Percentiles rank a stretch among this genome's conserved stretches.
Conservation (phyloP, 37 sponge, comb jelly and placozoan genomes). For the Ianthella basta region DNA sequence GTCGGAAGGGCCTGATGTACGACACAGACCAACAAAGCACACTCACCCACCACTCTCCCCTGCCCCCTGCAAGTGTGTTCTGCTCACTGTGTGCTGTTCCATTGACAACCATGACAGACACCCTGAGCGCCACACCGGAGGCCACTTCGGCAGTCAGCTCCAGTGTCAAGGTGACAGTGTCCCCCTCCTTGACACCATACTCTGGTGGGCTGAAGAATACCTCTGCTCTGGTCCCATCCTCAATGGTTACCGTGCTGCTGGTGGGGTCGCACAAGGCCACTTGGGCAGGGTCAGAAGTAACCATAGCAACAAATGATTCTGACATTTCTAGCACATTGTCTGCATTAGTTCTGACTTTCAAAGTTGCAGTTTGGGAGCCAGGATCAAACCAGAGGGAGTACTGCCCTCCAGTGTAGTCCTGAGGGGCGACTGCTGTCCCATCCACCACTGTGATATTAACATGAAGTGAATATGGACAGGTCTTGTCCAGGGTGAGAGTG, state of each 20-base stretch:
- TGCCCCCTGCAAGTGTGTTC: no score
- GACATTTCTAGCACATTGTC: neutral
- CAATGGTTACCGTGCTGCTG: neutral
- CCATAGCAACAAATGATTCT: conserved; percentile 4
- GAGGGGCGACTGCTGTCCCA: conserved; percentile 14
- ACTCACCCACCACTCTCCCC: no score
- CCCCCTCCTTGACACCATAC: conserved; percentile 1
- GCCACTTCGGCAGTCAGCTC: conserved; percentile 16
- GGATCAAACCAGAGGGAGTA: neutral
- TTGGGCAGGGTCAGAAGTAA: neutral
- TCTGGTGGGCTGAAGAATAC: conserved; percentile 1
- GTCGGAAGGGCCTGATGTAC: neutral
- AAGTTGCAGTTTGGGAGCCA: neutral
- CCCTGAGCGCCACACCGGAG: neutral
- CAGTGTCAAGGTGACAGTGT: neutral
- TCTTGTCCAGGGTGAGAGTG: neutral
- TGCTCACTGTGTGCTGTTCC: conserved; percentile 26
- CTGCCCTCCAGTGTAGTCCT: neutral
- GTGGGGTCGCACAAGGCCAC: neutral
- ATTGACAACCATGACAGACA: neutral
- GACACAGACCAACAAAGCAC: neutral
- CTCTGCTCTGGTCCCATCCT: neutral
- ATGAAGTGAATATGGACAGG: neutral
- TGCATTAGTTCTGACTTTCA: neutral
- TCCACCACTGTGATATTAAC: neutral